phyloP scores from a whole-genome alignment of 2,113 vertebrate species.

The Ahaetulla prasina region DNA sequence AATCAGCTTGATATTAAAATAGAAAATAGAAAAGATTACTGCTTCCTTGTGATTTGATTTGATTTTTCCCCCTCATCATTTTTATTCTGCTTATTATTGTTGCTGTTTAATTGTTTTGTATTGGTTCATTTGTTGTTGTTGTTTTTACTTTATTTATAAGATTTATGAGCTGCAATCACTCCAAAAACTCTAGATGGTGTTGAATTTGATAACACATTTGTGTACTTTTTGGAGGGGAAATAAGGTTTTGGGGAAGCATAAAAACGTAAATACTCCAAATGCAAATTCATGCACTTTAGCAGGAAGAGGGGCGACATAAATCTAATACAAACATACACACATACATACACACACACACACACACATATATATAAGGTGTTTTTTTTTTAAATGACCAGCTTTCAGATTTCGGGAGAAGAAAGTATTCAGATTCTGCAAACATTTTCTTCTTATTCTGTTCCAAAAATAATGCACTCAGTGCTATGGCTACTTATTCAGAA shows the following conservation, averaged over 20 bases:
- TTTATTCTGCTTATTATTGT: neutral
- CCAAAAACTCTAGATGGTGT: neutral
- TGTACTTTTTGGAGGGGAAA: neutral
- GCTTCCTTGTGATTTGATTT: neutral
- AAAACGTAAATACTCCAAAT: neutral
- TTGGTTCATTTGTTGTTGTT: neutral
- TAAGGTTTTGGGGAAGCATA: neutral
- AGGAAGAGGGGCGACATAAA: neutral
- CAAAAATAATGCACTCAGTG: neutral
- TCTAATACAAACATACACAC: neutral
- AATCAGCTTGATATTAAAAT: neutral
- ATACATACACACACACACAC: neutral
- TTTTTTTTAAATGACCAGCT: neutral
- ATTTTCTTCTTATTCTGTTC: neutral
- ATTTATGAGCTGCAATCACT: neutral
- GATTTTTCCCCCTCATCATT: neutral
- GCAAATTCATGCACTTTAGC: neutral
- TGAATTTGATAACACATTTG: neutral
- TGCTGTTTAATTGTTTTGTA: neutral
- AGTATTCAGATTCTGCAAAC: neutral
- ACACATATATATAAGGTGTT: neutral
- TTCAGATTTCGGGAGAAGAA: neutral
- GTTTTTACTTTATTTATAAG: neutral
- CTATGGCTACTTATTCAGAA: neutral
- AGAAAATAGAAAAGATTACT: neutral